Evolutionary conservation across 2,888 invertebrate species (phyloP), one percentile per base, ranked within the genome.

Genomic region (Idaea dimidiata): DNA sequence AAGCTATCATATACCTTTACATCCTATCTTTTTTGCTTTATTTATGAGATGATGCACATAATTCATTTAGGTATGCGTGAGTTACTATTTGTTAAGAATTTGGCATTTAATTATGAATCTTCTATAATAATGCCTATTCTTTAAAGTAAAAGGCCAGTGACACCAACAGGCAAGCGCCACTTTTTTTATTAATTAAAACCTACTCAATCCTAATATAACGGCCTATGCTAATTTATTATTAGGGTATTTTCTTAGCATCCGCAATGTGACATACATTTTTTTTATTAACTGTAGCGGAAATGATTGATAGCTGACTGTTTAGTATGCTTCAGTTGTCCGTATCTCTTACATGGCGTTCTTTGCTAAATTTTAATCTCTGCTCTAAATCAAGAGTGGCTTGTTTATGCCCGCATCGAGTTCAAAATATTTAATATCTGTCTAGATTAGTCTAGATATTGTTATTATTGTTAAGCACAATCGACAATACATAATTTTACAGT

Each of bases 221-320:
- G 91, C 84, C 72, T 91, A 91, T 91, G 91, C 87, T 86, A 91
- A 91, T 92, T 89, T 88, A 90, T 91, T 89, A 87, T 89, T 88
- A 84, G 86, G 89, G 87, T 89, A 88, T 88, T 89, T 90, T 88
- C 88, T 88, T 82, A 82, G 81, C 87, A 89, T 88, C 88, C 88
- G 90, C 84, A 88, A 87, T 86, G 86, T 89, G 91, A 91, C 91
- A 92, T 79, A 88, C 86, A 89, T 91, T 88, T 89, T 83, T 88
- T 87, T 83, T 79, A 84, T 81, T 91, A 91, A 91, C 91, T 91
- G 91, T 92, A 88, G 89, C 88, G 79, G 82, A 87, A 88, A 85
- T 92, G 91, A 92, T 92, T 90, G 91, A 92, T 92, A 86, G 87
- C 78, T 84, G 84, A 84, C 88, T 87, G 85, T 80, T 86, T 83